phyloP scores from a whole-genome alignment of 2,888 invertebrate genomes.

The Leptinotarsa rubiginosa region DNA sequence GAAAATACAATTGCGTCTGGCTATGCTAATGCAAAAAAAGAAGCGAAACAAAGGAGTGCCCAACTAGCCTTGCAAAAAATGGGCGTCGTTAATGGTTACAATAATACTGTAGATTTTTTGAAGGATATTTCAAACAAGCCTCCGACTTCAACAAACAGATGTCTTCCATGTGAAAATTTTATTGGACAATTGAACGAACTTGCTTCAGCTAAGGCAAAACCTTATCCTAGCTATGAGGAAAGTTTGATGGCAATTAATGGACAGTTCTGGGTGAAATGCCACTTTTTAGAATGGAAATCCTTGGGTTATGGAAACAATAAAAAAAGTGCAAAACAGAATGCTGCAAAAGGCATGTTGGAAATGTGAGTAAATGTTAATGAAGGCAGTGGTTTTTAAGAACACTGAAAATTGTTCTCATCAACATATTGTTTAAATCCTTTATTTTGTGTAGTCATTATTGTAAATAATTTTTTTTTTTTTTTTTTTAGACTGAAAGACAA shows the following conservation, averaged over 20 bases:
- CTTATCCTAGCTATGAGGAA: constrained; percentile 41
- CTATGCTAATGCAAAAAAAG: constrained; percentile 45
- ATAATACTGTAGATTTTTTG: background rate
- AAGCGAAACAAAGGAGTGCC: constrained; percentile 47
- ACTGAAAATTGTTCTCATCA: background rate
- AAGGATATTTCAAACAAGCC: background rate
- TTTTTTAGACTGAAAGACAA: background rate
- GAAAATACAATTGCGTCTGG: constrained; percentile 33
- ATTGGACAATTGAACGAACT: constrained; percentile 47
- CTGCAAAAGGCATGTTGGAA: constrained; percentile 45
- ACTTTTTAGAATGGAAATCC: constrained; percentile 33
- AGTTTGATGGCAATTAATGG: constrained; percentile 19
- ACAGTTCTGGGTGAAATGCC: constrained; percentile 40
- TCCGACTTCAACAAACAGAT: background rate
- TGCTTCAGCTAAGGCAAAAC: constrained; percentile 31
- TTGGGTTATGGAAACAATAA: constrained; percentile 43
- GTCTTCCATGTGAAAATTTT: constrained; percentile 34
- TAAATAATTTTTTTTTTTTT: background rate
- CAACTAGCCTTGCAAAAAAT: constrained; percentile 35
- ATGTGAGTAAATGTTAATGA: constrained; percentile 33
- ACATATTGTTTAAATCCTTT: background rate
- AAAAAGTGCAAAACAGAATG: constrained; percentile 46
- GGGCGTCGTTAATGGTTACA: background rate
- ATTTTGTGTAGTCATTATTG: background rate
- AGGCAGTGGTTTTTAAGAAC: background rate